phyloP scores from a whole-genome alignment of 2,797 vertebrate genomes.

The Xenopus petersii region DNA sequence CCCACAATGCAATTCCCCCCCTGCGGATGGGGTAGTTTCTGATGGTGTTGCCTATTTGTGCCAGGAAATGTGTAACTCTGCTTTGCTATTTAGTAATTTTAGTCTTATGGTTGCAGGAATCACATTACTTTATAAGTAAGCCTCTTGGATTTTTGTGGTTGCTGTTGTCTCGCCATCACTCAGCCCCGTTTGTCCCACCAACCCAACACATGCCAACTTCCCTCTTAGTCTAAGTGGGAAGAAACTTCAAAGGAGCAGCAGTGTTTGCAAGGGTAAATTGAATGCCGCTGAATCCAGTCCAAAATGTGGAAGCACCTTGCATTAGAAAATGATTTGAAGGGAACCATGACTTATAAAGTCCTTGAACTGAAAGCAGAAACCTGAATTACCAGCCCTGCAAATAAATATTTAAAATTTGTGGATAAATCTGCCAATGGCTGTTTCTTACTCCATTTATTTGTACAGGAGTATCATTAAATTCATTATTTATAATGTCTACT shows the following conservation, averaged over 20 bases:
- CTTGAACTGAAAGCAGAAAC: conserved; percentile 25
- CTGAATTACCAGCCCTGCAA: conserved; percentile 3
- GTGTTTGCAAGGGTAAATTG: conserved; percentile 9
- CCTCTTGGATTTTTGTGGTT: conserved; percentile 13
- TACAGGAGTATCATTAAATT: conserved; percentile 20
- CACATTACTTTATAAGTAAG: conserved; percentile 7
- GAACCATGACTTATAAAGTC: conserved; percentile 1
- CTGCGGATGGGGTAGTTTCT: no score
- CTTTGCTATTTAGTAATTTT: no score
- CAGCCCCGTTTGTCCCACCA: conserved; percentile 20
- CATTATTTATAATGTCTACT: conserved; percentile 17
- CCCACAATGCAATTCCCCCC: no score
- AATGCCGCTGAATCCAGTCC: conserved; percentile 8
- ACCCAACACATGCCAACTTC: conserved; percentile 26
- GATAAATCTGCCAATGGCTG: conserved; percentile 2
- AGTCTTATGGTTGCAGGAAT: neutral
- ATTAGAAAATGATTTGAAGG: conserved; percentile 26
- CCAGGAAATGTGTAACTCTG: no score
- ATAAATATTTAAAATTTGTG: conserved; percentile 21
- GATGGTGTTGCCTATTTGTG: no score
- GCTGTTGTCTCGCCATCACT: conserved; percentile 19
- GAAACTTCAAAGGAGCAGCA: conserved; percentile 23
- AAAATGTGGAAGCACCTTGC: conserved; percentile 33
- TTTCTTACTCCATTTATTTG: conserved; percentile 15
- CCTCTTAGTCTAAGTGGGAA: conserved; percentile 22